phyloP scores from a whole-genome alignment of 2,113 vertebrate species.

The Amblyopsis rosae region DNA sequence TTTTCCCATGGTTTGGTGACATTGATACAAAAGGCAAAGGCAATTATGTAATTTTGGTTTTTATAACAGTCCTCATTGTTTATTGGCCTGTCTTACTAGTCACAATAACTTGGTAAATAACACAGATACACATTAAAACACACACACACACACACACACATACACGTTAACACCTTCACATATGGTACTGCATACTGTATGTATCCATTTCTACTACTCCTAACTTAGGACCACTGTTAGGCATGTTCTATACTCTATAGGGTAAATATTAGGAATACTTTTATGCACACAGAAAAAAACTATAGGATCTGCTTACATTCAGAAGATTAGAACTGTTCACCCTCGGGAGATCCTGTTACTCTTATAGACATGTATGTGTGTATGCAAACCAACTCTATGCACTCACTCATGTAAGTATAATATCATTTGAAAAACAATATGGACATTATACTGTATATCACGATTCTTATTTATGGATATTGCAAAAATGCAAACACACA shows the following conservation, averaged over 20 bases:
- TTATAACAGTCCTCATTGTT: neutral
- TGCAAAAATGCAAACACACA: neutral
- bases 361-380: neutral
- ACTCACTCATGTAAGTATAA: too few relatives aligned
- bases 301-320: constrained; percentile 1
- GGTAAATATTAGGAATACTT: constrained; percentile 42
- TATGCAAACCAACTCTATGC: too few relatives aligned
- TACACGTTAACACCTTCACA: constrained; percentile 2
- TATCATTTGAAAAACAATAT: too few relatives aligned
- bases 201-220: constrained; percentile 14
- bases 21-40: too few relatives aligned
- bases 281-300: constrained; percentile 32
- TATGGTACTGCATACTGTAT: neutral
- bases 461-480: neutral
- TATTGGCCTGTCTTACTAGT: neutral
- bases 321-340: constrained; percentile 13
- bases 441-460: too few relatives aligned
- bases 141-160: neutral
- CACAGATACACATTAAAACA: neutral
- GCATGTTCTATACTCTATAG: constrained; percentile 23
- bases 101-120: neutral
- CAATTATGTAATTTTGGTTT: neutral
- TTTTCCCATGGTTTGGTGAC: too few relatives aligned
- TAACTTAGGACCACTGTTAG: neutral
- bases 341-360: constrained; percentile 6